phyloP scores from a whole-genome alignment of 2,888 invertebrate genomes.

The Heliconius charithonia region DNA sequence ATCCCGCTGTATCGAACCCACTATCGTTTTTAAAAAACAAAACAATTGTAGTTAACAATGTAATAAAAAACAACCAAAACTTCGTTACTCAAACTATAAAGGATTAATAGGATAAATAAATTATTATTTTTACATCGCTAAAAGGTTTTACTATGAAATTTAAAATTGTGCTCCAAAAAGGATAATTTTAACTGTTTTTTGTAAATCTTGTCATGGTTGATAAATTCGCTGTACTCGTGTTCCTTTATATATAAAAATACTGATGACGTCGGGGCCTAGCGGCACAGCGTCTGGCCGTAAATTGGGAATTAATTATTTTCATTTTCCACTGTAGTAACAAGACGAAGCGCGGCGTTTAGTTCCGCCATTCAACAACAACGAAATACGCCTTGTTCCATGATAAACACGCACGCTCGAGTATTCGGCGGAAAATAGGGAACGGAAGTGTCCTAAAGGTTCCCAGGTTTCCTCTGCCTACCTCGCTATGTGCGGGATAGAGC shows the following conservation, averaged over 20 bases:
- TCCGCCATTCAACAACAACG: not conserved
- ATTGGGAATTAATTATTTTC: no score
- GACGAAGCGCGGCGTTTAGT: not conserved
- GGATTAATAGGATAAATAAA: constrained; percentile 11
- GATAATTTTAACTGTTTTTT: constrained; percentile 26
- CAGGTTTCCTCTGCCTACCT: not conserved
- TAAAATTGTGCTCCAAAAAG: not conserved
- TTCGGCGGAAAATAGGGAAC: no score
- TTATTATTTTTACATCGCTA: constrained; percentile 19
- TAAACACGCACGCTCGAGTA: no score
- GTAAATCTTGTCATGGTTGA: constrained; percentile 8
- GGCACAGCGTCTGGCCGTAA: not conserved
- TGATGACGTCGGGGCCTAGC: not conserved
- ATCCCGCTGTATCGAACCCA: not conserved
- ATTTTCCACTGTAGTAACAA: not conserved
- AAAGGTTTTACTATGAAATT: constrained; percentile 15
- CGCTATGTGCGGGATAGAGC: not conserved
- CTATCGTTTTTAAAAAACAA: not conserved
- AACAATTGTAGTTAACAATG: not conserved
- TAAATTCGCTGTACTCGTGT: constrained; percentile 5
- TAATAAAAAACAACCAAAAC: not conserved
- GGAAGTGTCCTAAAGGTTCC: no score
- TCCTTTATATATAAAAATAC: not conserved
- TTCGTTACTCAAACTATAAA: constrained; percentile 5
- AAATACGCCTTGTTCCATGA: no score